Evolutionary conservation across 1,140 invertebrate species (phyloP), one percentile per base, ranked within the genome.

Genomic region (Heliconius congener): DNA sequence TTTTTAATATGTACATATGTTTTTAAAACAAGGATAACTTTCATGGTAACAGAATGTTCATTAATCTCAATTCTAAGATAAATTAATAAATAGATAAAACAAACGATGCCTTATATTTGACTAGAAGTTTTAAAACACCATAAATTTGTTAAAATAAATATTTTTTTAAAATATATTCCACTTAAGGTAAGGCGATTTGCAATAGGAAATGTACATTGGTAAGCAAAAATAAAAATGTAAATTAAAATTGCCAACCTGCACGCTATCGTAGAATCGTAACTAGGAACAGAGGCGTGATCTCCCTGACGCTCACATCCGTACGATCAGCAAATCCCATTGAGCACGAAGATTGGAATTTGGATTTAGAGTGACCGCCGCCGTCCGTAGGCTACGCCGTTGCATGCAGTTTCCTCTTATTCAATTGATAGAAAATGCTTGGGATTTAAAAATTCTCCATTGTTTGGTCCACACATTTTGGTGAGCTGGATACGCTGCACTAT

Each of bases 341-440:
- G 71, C 75, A 76, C 42, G 78, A 78, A 83, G 80, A 83, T 83
- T 83, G 82, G 78, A 83, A 83, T 80, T 81, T 55, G 82, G 82
- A 76, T 81, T 83, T 81, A 76, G 73, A 52, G 71, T 39, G 77
- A 42, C 57, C 80, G 30, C 70, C 77, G 73, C 81, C 79, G 78
- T 77, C 79, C 74, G 79, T 78, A 76, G 55, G 34, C 34, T 76
- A 75, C 42, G 55, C 55, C 55, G 55, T 57, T 57, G 55, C 19
- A 57, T 57, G 55, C 55, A 57, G 55, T 57, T 23, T 57, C n/a
- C 55, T 8, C 55, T 57, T 57, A 57, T 57, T 57, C 55, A 57
- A 57, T 57, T n/a, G 55, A 57, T 23, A 57, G n/a, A 57, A 57
- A 57, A 57, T 57, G 19, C n/a, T 57, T 23, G 55, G 55, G 18